Evolutionary conservation across 1,140 invertebrate genomes (phyloP).

Genomic region (Rhizoglyphus robini): DNA sequence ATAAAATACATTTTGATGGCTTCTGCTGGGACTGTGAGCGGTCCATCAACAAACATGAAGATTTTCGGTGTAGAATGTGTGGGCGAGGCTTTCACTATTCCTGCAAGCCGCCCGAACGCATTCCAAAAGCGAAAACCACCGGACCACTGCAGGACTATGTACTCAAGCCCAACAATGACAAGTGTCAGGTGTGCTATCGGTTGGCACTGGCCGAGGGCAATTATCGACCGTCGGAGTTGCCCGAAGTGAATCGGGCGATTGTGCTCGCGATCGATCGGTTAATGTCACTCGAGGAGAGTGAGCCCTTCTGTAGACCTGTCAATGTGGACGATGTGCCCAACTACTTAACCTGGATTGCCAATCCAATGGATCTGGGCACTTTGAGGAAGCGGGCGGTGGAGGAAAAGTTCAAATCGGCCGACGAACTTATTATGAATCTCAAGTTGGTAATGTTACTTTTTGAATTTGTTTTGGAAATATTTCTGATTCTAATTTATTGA

Average conservation of each 20-base stretch:
- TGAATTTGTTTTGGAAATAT: no score
- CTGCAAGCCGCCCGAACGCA: background rate
- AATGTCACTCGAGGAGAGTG: slow-evolving; percentile 70
- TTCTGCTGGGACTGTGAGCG: background rate
- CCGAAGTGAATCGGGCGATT: no score
- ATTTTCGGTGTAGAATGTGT: background rate
- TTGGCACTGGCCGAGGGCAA: no score
- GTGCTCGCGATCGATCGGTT: no score
- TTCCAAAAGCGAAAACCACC: no score
- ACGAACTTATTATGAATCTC: slow-evolving; percentile 73
- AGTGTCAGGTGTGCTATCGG: no score
- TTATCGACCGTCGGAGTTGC: no score
- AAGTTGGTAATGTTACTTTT: slow-evolving; percentile 89
- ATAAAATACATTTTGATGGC: background rate
- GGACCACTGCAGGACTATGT: no score
- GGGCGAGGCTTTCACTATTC: background rate
- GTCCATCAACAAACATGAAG: background rate
- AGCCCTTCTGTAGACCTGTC: slow-evolving; percentile 85
- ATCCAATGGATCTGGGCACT: slow-evolving; percentile 91
- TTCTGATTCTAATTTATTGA: no score
- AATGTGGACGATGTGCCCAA: slow-evolving; percentile 74
- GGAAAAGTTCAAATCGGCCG: slow-evolving; percentile 58
- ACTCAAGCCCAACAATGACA: no score
- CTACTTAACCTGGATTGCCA: slow-evolving; percentile 78
- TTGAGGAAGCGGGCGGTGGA: slow-evolving; percentile 66